Evolutionary conservation across 2,888 invertebrate species (phyloP).

Genomic region (Odontothrips loti): DNA sequence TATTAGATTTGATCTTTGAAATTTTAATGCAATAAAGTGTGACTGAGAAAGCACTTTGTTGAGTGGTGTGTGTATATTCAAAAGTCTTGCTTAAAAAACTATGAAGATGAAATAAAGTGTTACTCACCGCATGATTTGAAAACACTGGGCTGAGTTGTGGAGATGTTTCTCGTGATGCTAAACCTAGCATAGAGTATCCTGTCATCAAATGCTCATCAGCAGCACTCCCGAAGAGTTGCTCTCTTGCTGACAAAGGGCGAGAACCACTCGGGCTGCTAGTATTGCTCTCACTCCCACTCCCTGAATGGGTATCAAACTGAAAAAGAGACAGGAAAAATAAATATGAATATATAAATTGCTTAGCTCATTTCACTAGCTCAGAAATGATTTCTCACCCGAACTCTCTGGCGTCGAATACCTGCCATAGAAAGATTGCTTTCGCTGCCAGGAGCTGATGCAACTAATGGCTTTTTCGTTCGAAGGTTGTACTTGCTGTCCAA

Average conservation of each 20-base stretch:
- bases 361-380: too few species aligned
- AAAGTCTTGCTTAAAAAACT: background rate
- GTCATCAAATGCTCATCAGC: background rate
- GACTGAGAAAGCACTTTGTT: background rate
- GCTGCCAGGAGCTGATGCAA: background rate
- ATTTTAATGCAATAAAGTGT: background rate
- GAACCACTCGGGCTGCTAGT: constrained; percentile 34
- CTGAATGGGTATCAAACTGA: background rate
- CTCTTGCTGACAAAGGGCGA: constrained; percentile 42
- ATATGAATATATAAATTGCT: background rate
- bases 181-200: background rate
- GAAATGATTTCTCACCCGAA: background rate
- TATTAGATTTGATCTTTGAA: too few species aligned
- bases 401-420: background rate
- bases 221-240: constrained; percentile 44
- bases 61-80: background rate
- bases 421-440: background rate
- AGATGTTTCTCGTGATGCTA: constrained; percentile 31
- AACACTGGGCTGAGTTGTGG: constrained; percentile 29
- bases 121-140: constrained; percentile 22
- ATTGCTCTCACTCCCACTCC: constrained; percentile 42
- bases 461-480: background rate
- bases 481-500: background rate
- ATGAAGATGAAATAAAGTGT: background rate
- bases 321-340: background rate